Evolutionary conservation across 2,797 vertebrate species (phyloP).

Genomic region (Peromyscus attwateri): DNA sequence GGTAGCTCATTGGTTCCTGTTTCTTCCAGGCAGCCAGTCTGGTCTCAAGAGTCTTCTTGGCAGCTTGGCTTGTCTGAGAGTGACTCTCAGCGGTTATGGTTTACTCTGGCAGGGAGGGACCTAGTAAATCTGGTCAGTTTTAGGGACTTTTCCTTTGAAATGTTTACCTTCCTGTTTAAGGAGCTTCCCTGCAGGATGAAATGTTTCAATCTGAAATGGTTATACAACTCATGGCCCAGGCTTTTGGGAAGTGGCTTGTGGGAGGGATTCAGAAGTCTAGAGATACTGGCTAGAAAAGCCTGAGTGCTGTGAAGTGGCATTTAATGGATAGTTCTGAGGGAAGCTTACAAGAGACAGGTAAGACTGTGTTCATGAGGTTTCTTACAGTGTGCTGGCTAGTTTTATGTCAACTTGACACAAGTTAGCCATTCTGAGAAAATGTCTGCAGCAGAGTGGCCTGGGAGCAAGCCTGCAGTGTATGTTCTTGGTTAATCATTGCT

Average conservation of each 20-base stretch:
- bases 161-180: not conserved
- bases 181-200: not conserved
- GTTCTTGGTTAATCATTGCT: not conserved
- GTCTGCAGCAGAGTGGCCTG: not conserved
- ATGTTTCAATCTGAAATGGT: not conserved
- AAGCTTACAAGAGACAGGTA: not conserved
- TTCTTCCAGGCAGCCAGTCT: not conserved
- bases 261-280: not conserved
- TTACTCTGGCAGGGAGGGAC: not conserved
- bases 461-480: not conserved
- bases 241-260: not conserved
- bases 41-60: not conserved
- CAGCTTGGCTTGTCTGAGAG: too few relatives aligned
- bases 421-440: not conserved
- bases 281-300: not conserved
- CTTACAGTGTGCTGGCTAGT: not conserved
- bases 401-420: not conserved
- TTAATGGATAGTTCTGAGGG: not conserved
- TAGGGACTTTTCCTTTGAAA: not conserved
- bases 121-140: not conserved
- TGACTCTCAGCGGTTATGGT: too few relatives aligned
- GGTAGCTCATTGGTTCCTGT: not conserved
- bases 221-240: not conserved
- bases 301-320: not conserved
- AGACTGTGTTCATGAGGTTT: not conserved